Evolutionary conservation across 2,888 invertebrate genomes (phyloP), one percentile per base, ranked within the genome.

Genomic region (Charanyca ferruginea): DNA sequence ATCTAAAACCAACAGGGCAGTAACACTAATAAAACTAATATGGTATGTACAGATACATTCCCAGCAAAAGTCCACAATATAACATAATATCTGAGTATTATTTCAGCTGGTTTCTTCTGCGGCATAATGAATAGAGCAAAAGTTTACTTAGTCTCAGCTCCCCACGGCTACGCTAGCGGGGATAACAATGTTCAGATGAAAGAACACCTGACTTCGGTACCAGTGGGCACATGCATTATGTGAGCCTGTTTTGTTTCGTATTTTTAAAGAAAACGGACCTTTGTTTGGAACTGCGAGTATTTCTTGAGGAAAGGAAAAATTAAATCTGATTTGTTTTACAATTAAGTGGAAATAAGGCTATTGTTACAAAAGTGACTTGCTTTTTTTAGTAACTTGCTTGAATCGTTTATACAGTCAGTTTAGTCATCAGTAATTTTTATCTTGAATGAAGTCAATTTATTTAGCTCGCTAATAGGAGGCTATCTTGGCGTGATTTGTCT

Each of bases 131-230:
- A 81, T 80, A 74, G 54, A 60, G 72, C 77, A 67, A 67, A 85
- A 87, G 86, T 87, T 85, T 86, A 78, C 78, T 86, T 78, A 86
- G 83, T 83, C 79, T 80, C 73, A 70, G 70, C 66, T 72, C 68
- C 83, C 82, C 55, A 53, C 48, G 77, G 80, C 81, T 73, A 62
- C 32, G 52, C 63, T 44, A 6, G 60, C 72, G 63, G 74, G 66
- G 76, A 67, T 65, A 78, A 64, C 49, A 66, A 65, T 68, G 57
- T 61, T 47, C 61, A 53, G 45, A 76, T 72, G 65, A 73, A 76
- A 57, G 59, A 48, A 55, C 67, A 61, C 70, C 66, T 75, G 67
- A 55, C 52, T 75, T 47, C 48, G 70, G 20, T 75, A 25, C 25
- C 41, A 44, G 35, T 58, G 22, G 41, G 61, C 58, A 63, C 69